phyloP scores from a whole-genome alignment of 2,888 invertebrate species.

The Megalurothrips usitatus region DNA sequence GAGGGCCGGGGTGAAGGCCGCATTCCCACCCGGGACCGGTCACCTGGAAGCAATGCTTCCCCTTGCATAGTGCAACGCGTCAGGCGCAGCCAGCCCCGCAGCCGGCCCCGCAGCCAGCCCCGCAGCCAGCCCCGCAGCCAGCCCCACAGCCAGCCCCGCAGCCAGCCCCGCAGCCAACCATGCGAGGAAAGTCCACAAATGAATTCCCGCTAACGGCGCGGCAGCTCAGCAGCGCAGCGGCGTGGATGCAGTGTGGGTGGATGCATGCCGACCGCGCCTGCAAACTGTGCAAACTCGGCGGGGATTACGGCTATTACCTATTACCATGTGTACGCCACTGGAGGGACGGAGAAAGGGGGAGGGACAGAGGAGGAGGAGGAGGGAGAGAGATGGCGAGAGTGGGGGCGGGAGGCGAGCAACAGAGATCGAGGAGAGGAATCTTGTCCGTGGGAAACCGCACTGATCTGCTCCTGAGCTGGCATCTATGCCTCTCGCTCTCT shows the following conservation, averaged over 20 bases:
- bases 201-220: too few relatives aligned
- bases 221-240: too few relatives aligned
- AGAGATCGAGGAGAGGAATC: conserved; percentile 13
- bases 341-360: not conserved
- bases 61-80: too few relatives aligned
- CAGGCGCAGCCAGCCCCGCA: too few relatives aligned
- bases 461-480: conserved; percentile 24
- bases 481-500: not conserved
- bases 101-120: too few relatives aligned
- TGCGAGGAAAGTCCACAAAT: too few relatives aligned
- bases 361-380: not conserved
- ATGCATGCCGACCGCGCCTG: not conserved
- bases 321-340: conserved; percentile 19
- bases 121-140: too few relatives aligned
- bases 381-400: not conserved
- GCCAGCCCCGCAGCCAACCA: too few relatives aligned
- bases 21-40: not conserved
- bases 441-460: conserved; percentile 27
- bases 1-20: not conserved
- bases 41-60: too few relatives aligned
- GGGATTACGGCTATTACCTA: not conserved
- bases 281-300: conserved; percentile 16
- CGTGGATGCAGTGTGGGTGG: too few relatives aligned
- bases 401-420: conserved; percentile 20
- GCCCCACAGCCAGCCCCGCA: too few relatives aligned